Evolutionary conservation across 1,140 invertebrate species (phyloP).

Genomic region (Philotrypesis tridentata): DNA sequence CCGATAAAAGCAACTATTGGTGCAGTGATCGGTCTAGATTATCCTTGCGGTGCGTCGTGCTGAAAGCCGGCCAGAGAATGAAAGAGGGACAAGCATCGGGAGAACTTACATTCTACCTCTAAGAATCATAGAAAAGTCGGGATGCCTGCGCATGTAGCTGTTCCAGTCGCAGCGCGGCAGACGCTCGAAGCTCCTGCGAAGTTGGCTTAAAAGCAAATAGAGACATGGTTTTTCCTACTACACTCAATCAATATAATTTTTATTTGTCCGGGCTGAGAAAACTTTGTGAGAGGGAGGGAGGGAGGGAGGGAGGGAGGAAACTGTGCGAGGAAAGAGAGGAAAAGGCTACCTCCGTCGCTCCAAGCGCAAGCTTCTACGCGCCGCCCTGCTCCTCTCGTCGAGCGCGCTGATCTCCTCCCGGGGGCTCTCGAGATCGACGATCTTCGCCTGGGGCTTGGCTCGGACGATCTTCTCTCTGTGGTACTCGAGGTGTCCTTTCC

Average conservation of each 20-base stretch:
- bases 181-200: constrained; percentile 60
- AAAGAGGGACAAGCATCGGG: constrained; percentile 9
- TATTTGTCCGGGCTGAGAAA: no score
- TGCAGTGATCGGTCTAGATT: no score
- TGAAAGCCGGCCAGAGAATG: background rate
- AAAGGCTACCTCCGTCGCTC: constrained; percentile 18
- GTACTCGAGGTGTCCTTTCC: constrained; percentile 8
- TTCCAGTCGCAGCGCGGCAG: constrained; percentile 62
- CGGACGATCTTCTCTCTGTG: constrained; percentile 8
- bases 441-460: background rate
- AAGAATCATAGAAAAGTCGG: constrained; percentile 70
- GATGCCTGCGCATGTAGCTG: constrained; percentile 66
- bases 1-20: no score
- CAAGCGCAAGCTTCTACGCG: background rate
- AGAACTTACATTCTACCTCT: constrained; percentile 70
- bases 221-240: no score
- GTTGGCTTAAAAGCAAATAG: constrained; percentile 42
- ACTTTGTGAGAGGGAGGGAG: no score
- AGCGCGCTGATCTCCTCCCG: background rate
- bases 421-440: background rate
- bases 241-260: no score
- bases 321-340: no score
- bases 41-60: background rate
- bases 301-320: no score
- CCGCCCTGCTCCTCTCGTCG: background rate